Conservation (phyloP, 2,797 vertebrate genomes). For the Enteromius fasciolatus region DNA sequence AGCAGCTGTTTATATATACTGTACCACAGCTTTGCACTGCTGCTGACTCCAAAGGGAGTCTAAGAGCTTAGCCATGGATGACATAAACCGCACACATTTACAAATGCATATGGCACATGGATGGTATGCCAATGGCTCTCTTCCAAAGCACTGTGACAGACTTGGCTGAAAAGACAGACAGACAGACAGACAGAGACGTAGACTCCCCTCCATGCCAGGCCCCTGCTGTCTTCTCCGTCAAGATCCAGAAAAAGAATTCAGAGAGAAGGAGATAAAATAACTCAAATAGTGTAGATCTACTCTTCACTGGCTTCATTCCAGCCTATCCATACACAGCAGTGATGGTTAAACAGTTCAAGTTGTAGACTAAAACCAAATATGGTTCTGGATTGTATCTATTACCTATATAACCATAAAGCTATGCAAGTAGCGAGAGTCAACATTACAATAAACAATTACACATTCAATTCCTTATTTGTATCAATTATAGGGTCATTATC, state of each 20-base stretch:
- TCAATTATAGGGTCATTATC: background rate
- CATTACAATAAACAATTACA: background rate
- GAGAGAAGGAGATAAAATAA: constrained; percentile 15
- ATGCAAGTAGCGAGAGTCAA: background rate
- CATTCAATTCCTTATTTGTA: background rate
- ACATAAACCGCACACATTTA: constrained; percentile 47
- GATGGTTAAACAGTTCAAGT: background rate
- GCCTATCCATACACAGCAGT: background rate
- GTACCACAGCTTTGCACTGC: constrained; percentile 8
- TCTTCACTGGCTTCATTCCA: background rate
- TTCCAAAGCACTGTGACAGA: constrained; percentile 39
- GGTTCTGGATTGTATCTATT: background rate
- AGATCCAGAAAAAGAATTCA: constrained; percentile 54
- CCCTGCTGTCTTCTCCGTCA: constrained; percentile 25
- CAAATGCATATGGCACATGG: constrained; percentile 34
- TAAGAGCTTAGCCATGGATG: constrained; percentile 42
- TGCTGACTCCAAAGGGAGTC: constrained; percentile 46
- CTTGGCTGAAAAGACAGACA: constrained; percentile 56
- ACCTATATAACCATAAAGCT: background rate
- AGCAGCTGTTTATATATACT: constrained; percentile 46
- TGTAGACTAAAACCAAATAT: background rate
- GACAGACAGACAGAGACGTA: constrained; percentile 37
- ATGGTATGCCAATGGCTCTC: constrained; percentile 44
- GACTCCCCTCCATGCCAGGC: constrained; percentile 38
- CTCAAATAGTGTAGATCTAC: background rate